These are phyloP conservation scores for Rattus rattus DNA, from an alignment of 2,113 vertebrate species.

Conservation along the genomic window DNA sequence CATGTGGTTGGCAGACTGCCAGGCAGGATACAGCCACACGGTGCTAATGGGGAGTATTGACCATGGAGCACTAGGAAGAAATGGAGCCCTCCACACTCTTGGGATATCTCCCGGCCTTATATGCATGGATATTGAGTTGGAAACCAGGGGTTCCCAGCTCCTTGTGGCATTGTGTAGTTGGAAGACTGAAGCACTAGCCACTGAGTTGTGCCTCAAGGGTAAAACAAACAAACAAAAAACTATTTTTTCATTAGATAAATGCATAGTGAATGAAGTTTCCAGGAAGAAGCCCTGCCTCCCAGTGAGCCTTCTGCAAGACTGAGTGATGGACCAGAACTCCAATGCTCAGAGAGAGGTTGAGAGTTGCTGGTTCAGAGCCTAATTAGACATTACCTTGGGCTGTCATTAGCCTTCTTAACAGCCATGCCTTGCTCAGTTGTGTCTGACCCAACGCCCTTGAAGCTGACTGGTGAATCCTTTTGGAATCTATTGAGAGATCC, in stretches of 20 bases:
- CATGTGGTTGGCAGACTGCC: conserved; percentile 80
- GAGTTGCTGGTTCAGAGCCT: neutral
- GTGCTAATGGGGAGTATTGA: conserved; percentile 81
- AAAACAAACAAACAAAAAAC: neutral
- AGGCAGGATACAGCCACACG: conserved; percentile 71
- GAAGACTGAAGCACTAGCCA: neutral
- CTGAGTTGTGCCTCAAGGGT: neutral
- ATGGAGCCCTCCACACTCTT: conserved; percentile 76
- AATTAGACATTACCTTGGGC: neutral
- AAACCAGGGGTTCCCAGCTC: neutral
- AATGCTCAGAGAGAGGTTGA: neutral
- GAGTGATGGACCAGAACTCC: neutral
- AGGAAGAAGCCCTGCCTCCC: neutral
- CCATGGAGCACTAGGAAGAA: conserved; percentile 76
- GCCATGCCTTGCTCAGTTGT: neutral
- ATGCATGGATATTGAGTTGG: too few relatives aligned
- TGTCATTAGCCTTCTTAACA: neutral
- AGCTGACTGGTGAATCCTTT: neutral
- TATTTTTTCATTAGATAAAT: neutral
- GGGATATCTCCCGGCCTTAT: conserved; percentile 53
- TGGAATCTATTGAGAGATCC: neutral
- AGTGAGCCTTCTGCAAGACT: neutral
- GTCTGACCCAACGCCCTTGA: neutral
- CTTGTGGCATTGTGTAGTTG: neutral
- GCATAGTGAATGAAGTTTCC: neutral